Conservation (phyloP, 2,888 invertebrate species). For the Abscondita cerata region DNA sequence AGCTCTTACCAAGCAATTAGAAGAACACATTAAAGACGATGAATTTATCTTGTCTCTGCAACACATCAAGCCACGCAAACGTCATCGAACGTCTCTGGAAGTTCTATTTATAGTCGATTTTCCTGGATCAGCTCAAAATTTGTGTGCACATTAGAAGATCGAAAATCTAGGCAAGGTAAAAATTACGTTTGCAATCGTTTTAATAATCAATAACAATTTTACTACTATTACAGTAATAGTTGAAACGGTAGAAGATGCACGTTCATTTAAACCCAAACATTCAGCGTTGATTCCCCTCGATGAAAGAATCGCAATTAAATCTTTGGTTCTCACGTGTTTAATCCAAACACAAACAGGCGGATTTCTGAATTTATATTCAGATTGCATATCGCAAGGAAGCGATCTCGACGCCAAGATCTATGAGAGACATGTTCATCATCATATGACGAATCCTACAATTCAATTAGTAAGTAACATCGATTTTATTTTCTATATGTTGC, state of each 20-base stretch:
- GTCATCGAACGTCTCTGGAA: conserved; percentile 59
- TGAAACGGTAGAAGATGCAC: conserved; percentile 67
- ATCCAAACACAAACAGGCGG: conserved; percentile 64
- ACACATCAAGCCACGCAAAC: conserved; percentile 62
- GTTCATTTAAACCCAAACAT: conserved; percentile 65
- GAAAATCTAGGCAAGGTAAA: conserved; percentile 63
- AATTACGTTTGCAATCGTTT: background rate
- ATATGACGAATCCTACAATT: conserved; percentile 62
- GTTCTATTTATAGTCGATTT: conserved; percentile 65
- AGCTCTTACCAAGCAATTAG: conserved; percentile 61
- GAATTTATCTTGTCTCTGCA: conserved; percentile 62
- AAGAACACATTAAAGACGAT: conserved; percentile 61
- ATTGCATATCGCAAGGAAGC: conserved; percentile 70
- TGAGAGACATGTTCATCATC: conserved; percentile 64
- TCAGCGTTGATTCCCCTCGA: conserved; percentile 65
- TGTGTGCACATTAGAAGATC: conserved; percentile 62
- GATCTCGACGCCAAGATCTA: conserved; percentile 65
- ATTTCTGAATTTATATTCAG: conserved; percentile 68
- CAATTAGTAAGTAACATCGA: conserved; percentile 63
- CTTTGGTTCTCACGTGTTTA: conserved; percentile 62
- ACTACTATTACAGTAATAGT: conserved; percentile 64
- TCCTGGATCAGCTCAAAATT: conserved; percentile 63
- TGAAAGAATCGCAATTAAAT: conserved; percentile 63
- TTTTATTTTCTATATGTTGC: background rate
- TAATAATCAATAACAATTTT: conserved; percentile 1